These are phyloP conservation scores for Bubalus kerabau DNA, from an alignment of 2,113 vertebrate species.

Conservation along the genomic window DNA sequence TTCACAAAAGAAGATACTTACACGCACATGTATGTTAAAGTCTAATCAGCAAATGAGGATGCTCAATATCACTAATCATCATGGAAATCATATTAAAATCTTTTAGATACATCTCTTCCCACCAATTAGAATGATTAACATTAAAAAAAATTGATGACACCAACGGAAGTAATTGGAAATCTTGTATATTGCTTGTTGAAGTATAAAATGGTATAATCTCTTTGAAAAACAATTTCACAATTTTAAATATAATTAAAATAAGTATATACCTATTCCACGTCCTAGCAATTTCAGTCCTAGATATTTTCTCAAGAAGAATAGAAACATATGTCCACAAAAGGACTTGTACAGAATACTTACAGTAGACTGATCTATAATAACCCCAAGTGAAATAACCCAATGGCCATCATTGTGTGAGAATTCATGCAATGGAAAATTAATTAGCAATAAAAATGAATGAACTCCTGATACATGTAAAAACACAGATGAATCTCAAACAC, in stretches of 20 bases:
- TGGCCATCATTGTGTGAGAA: neutral
- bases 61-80: neutral
- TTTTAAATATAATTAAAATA: neutral
- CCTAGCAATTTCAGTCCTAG: neutral
- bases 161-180: neutral
- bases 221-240: neutral
- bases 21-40: neutral
- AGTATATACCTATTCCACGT: neutral
- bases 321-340: neutral
- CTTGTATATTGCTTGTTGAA: neutral
- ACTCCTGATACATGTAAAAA: neutral
- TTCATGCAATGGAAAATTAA: neutral
- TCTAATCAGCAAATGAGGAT: neutral
- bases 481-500: neutral
- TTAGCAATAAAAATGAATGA: neutral
- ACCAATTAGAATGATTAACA: neutral
- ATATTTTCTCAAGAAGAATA: neutral
- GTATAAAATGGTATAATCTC: neutral
- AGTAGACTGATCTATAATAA: neutral
- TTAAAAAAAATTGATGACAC: neutral
- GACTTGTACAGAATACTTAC: neutral
- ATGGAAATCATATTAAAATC: neutral
- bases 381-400: neutral
- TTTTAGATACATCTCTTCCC: neutral
- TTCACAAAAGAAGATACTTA: neutral